A percentile compares a stretch with the other conserved stretches of the same genome.
These are phyloP conservation scores for Brachystomella parvula DNA, from an alignment of 1,140 invertebrate species.

Conservation along the genomic window DNA sequence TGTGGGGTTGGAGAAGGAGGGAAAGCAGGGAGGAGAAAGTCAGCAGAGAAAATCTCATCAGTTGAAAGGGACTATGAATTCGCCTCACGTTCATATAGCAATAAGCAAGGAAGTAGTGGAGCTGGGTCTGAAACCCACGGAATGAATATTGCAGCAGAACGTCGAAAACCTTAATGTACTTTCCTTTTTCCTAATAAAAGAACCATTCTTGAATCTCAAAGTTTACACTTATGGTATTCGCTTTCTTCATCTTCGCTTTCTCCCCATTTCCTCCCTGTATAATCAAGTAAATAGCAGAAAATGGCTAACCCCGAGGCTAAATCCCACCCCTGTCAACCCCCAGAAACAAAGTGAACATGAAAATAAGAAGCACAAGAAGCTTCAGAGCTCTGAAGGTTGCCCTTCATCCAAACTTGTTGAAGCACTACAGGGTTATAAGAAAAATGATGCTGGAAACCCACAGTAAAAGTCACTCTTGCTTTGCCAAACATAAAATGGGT, in stretches of 20 bases:
- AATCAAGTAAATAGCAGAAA: slow-evolving; percentile 1
- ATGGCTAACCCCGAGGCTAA: too few species aligned
- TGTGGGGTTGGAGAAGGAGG: neutral
- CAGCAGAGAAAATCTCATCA: slow-evolving; percentile 38
- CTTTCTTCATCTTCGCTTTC: slow-evolving; percentile 10
- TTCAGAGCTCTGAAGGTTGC: too few species aligned
- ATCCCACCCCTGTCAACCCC: too few species aligned
- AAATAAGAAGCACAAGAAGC: too few species aligned
- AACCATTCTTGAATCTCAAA: neutral
- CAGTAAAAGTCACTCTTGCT: too few species aligned
- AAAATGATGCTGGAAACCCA: too few species aligned
- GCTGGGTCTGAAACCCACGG: slow-evolving; percentile 34
- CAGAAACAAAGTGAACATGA: too few species aligned
- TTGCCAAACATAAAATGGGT: too few species aligned
- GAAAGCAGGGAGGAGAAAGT: neutral
- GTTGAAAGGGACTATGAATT: slow-evolving; percentile 38
- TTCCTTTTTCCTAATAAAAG: slow-evolving; percentile 20
- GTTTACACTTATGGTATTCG: slow-evolving; percentile 2
- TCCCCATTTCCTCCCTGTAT: neutral
- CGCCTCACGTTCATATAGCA: slow-evolving; percentile 38
- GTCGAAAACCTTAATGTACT: slow-evolving; percentile 28
- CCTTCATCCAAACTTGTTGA: too few species aligned
- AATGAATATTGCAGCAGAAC: slow-evolving; percentile 39
- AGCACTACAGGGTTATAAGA: too few species aligned
- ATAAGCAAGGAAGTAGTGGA: slow-evolving; percentile 34